Evolutionary conservation across 2,113 vertebrate species (phyloP).

Genomic region (Pachyramphus minor): DNA sequence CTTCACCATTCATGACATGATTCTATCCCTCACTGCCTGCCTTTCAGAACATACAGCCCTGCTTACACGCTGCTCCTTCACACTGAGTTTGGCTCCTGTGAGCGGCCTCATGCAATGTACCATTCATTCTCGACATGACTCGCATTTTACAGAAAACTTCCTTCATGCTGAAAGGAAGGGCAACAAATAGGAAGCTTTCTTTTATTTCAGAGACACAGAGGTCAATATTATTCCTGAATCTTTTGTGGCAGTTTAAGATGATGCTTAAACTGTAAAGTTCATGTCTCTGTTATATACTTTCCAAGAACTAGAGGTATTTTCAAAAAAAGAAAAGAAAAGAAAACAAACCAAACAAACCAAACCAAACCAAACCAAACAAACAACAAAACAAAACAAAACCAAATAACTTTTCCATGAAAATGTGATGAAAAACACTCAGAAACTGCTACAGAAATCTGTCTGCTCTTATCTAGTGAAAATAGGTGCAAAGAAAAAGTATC

Average conservation of each 20-base stretch:
- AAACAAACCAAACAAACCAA: too few relatives aligned
- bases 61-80: not conserved
- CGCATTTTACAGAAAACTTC: not conserved
- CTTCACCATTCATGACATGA: not conserved
- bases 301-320: not conserved
- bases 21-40: not conserved
- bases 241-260: not conserved
- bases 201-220: not conserved
- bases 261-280: not conserved
- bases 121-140: not conserved
- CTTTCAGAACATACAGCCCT: not conserved
- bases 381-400: not conserved
- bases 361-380: too few relatives aligned
- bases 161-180: not conserved
- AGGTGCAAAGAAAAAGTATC: not conserved
- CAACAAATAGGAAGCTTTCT: not conserved
- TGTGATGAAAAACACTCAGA: not conserved
- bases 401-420: not conserved
- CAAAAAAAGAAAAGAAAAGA: fast-evolving
- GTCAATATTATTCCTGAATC: not conserved
- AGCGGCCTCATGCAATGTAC: not conserved
- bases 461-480: not conserved
- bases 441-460: not conserved
- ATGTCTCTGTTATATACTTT: not conserved
- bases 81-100: not conserved